Percentiles rank a stretch among this genome's conserved stretches.
These are phyloP conservation scores for Poecilia wingei DNA, from an alignment of 2,797 vertebrate genomes.

Conservation along the genomic window DNA sequence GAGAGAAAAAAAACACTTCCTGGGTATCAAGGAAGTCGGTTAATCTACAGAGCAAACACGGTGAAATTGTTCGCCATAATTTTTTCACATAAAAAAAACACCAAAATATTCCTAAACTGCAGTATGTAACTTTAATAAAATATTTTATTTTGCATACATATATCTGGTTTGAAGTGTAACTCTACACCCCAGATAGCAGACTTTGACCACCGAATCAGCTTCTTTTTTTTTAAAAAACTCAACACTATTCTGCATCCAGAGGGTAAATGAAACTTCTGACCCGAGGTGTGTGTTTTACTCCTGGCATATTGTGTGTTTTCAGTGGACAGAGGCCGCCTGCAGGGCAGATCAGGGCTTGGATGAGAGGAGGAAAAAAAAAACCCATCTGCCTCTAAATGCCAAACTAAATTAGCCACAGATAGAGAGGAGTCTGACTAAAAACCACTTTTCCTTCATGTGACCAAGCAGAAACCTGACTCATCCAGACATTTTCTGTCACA, in stretches of 20 bases:
- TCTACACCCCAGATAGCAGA: background rate
- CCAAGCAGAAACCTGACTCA: background rate
- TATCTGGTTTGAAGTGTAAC: no score
- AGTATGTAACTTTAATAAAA: no score
- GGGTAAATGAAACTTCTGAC: conserved; percentile 40
- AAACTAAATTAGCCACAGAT: conserved; percentile 52
- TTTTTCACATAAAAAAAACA: background rate
- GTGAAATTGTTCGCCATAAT: background rate
- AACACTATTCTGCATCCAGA: conserved; percentile 21
- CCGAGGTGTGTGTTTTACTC: conserved; percentile 26
- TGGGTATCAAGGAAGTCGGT: background rate
- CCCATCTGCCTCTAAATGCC: conserved; percentile 35
- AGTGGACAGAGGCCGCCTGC: conserved; percentile 4
- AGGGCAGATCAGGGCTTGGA: conserved; percentile 32
- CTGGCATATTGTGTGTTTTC: conserved; percentile 30
- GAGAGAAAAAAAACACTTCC: background rate
- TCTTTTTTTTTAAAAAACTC: background rate
- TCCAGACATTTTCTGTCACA: conserved; percentile 13
- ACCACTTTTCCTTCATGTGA: conserved; percentile 8
- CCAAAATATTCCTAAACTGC: background rate
- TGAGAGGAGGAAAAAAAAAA: conserved; percentile 27
- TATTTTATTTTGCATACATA: no score
- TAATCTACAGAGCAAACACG: background rate
- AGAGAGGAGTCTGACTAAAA: conserved; percentile 21
- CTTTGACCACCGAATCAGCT: conserved; percentile 16